Evolutionary conservation across 2,888 invertebrate species (phyloP).

Genomic region (Phaedon cochleariae): DNA sequence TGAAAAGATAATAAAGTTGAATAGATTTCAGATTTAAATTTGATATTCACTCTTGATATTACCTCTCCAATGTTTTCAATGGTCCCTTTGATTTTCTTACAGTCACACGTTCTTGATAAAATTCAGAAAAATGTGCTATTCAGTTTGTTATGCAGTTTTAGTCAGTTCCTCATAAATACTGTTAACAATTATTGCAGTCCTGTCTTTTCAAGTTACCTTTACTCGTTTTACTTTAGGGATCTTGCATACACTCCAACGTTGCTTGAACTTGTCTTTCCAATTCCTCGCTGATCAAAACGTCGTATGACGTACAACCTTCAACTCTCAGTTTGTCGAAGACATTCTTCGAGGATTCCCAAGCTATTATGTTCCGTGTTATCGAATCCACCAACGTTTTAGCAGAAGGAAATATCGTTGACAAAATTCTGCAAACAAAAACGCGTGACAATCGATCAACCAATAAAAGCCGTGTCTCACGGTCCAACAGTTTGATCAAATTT

Average conservation of each 20-base stretch:
- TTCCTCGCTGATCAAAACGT: slow-evolving; percentile 50
- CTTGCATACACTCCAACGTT: slow-evolving; percentile 28
- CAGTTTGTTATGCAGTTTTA: background rate
- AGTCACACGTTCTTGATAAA: background rate
- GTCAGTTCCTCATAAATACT: background rate
- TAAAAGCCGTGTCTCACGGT: no score
- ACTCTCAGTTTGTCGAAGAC: slow-evolving; percentile 54
- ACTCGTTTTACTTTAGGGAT: background rate
- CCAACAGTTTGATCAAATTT: no score
- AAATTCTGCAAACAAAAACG: slow-evolving; percentile 59
- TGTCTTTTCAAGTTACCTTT: slow-evolving; percentile 6
- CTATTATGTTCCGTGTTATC: slow-evolving; percentile 66
- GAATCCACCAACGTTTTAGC: slow-evolving; percentile 62
- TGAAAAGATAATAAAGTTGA: no score
- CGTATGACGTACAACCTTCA: slow-evolving; percentile 50
- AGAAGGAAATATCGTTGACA: slow-evolving; percentile 66
- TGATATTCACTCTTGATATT: no score
- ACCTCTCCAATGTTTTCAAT: background rate
- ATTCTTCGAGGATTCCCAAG: slow-evolving; percentile 67
- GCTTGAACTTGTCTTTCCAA: slow-evolving; percentile 50
- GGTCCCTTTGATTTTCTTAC: background rate
- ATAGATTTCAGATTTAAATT: no score
- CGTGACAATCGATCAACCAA: no score
- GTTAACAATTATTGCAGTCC: slow-evolving; percentile 16
- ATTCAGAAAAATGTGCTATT: background rate